Percentiles rank a stretch among this genome's conserved stretches.
These are phyloP conservation scores for Tympanoctomys barrerae DNA, from an alignment of 2,797 vertebrate species.

Conservation along the genomic window DNA sequence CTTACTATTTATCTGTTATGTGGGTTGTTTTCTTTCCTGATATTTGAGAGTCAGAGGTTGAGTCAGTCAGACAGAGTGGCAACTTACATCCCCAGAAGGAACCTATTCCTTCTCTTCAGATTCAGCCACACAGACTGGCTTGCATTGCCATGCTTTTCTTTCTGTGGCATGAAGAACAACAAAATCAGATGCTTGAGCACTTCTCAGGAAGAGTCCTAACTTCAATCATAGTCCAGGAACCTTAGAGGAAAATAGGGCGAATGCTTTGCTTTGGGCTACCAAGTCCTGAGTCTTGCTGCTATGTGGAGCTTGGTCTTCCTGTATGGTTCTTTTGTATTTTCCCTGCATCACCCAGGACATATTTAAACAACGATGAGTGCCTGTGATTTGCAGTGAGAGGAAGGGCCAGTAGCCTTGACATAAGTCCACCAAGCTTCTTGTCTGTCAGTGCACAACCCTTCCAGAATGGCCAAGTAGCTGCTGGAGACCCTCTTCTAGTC, in stretches of 20 bases:
- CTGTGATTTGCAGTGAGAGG: not conserved
- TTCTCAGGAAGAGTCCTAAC: not conserved
- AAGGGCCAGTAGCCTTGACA: not conserved
- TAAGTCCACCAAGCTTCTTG: not conserved
- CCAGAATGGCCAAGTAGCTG: not conserved
- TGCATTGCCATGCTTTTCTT: not conserved
- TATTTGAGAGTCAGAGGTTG: not conserved
- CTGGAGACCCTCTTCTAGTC: not conserved
- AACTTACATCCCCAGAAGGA: not conserved
- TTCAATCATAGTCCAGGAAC: not conserved
- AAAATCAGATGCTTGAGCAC: not conserved
- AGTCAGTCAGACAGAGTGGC: not conserved
- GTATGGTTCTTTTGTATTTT: not conserved
- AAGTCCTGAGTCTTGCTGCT: not conserved
- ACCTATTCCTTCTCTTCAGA: not conserved
- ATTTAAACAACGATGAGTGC: not conserved
- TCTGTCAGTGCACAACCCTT: not conserved
- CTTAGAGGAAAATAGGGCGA: not conserved
- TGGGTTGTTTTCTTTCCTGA: not conserved
- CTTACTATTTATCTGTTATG: not conserved
- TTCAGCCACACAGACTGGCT: not conserved
- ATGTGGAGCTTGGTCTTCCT: too few relatives aligned
- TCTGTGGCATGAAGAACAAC: not conserved
- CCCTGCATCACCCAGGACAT: rapidly evolving
- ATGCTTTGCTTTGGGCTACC: not conserved